Conservation (phyloP, 2,888 invertebrate species). For the Bimastos eiseni region DNA sequence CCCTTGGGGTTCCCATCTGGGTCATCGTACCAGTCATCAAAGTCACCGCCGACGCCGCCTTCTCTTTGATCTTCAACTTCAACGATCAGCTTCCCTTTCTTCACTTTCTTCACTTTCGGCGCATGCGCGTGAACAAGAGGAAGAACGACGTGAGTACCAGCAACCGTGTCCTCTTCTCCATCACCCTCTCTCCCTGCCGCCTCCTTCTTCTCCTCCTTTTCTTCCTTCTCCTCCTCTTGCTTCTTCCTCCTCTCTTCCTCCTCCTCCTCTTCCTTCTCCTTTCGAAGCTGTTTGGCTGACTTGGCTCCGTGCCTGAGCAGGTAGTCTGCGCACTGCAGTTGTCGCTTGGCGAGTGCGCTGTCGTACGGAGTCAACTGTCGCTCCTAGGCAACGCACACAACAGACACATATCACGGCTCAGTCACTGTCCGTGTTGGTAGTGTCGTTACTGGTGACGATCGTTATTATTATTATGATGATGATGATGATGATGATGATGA, state of each 20-base stretch:
- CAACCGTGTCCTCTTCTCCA: not conserved
- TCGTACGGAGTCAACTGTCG: slow-evolving; percentile 86
- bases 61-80: not conserved
- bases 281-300: not conserved
- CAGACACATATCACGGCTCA: not conserved
- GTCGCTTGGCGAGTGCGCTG: slow-evolving; percentile 82
- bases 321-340: slow-evolving; percentile 82
- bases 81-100: not conserved
- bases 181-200: slow-evolving; percentile 14
- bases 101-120: not conserved
- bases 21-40: not conserved
- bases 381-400: slow-evolving; percentile 64
- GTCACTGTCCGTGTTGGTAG: not conserved
- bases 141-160: too few relatives aligned
- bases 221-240: slow-evolving; percentile 20
- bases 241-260: not conserved
- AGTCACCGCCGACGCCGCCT: not conserved
- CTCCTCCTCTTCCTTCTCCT: slow-evolving; percentile 25
- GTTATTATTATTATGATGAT: not conserved
- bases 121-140: too few relatives aligned
- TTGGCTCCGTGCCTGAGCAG: slow-evolving; percentile 32
- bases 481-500: not conserved
- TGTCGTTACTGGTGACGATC: not conserved
- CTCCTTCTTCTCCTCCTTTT: slow-evolving; percentile 20
- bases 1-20: not conserved